Evolutionary conservation across 2,113 vertebrate species (phyloP), one percentile per base, ranked within the genome.

Genomic region (Zosterops pallidus): DNA sequence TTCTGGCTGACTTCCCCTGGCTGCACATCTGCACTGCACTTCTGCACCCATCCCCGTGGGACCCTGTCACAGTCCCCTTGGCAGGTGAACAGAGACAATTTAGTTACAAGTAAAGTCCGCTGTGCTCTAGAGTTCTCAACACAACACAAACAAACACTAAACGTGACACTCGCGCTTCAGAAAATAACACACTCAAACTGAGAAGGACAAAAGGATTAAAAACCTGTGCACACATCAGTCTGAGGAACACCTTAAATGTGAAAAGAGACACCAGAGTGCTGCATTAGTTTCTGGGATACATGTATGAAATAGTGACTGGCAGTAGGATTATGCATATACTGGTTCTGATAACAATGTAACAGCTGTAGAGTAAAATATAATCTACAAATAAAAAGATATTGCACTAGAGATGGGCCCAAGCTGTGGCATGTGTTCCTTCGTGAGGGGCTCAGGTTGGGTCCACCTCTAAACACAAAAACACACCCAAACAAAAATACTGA

Each of bases 311-410:
- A 91, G 82, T 95, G 94, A 80, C 62, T 96, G 95, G 94, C 90
- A 90, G 92, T 64, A 96, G 83, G 74, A 95, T 91, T 83, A 94
- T 83, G 89, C 47, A 35, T 96, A 96, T 95, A 94, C 46, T 92
- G 89, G 86, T 95, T 90, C 72, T 74, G 90, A 92, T 96, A 97
- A 86, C 26, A 11, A 56, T n/a, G 57, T 33, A 93, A 91, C 52
- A 88, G 67, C 86, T 89, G 94, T 37, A 87, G 74, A 83, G 46
- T 95, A 96, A 92, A 91, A 96, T 96, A 92, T 25, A 83, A 77
- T 25, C 80, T 92, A 94, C 68, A 68, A 77, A 82, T 64, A 74
- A 86, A 70, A 91, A 85, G 29, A 89, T 92, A 91, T 76, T 92
- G 87, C 86, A 95, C 90, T 59, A 95, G 95, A 94, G 84, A 64